Evolutionary conservation across 2,888 invertebrate genomes (phyloP).

Genomic region (Lydus trimaculatus): DNA sequence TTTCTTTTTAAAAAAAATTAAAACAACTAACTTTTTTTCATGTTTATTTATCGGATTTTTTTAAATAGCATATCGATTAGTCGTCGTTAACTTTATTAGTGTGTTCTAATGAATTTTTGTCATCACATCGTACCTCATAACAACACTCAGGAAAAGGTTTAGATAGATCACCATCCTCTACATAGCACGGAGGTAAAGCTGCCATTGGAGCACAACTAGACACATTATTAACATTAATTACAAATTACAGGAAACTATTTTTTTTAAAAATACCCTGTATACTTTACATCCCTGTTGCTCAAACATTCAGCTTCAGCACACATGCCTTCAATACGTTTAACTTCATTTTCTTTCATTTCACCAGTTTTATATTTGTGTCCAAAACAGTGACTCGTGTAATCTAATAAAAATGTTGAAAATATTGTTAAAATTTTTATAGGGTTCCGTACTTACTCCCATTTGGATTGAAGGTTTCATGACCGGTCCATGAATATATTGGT

Average conservation of each 20-base stretch:
- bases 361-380: not conserved
- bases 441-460: not conserved
- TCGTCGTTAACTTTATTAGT: slow-evolving; percentile 14
- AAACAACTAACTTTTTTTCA: not conserved
- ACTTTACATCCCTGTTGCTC: not conserved
- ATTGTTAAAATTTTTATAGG: not conserved
- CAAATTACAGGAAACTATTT: no score
- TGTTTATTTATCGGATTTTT: not conserved
- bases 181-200: not conserved
- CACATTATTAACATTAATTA: not conserved
- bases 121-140: slow-evolving; percentile 5
- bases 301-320: not conserved
- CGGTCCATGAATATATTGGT: not conserved
- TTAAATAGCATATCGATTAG: slow-evolving; percentile 9
- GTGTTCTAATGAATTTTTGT: slow-evolving; percentile 10
- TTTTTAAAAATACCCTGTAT: not conserved
- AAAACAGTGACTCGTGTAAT: not conserved
- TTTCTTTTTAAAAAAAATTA: not conserved
- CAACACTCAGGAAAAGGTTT: slow-evolving; percentile 18
- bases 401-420: not conserved
- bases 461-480: not conserved
- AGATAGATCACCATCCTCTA: slow-evolving; percentile 7
- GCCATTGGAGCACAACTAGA: slow-evolving; percentile 9
- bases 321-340: not conserved
- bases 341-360: not conserved